These are phyloP conservation scores for Cantharis rustica DNA, from an alignment of 2,888 invertebrate species.

Conservation along the genomic window DNA sequence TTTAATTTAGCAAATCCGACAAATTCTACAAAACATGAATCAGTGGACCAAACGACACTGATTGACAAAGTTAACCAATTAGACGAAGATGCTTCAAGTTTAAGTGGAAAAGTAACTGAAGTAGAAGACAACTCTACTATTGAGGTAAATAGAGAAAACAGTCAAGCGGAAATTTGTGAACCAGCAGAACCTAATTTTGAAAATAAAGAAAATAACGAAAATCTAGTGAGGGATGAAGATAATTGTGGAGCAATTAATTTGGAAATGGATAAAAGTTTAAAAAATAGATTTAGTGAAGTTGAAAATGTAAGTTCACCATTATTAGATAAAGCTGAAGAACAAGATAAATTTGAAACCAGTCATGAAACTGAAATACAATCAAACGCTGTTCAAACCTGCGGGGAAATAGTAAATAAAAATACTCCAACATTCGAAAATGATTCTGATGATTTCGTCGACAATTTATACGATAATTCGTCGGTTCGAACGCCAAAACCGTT, in stretches of 20 bases:
- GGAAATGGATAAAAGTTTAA: not conserved
- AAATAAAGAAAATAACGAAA: not conserved
- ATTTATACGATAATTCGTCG: not conserved
- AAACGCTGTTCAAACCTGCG: no score
- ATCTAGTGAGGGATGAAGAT: not conserved
- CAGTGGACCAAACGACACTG: not conserved
- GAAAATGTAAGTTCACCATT: not conserved
- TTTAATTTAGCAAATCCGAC: not conserved
- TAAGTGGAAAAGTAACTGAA: not conserved
- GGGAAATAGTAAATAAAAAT: not conserved
- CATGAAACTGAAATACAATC: not conserved
- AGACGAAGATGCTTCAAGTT: not conserved
- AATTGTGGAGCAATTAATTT: not conserved
- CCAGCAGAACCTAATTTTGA: not conserved
- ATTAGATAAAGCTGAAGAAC: not conserved
- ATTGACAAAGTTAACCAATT: not conserved
- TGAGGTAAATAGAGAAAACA: not conserved
- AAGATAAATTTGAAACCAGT: not conserved
- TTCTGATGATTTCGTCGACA: not conserved
- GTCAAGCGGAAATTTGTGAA: not conserved
- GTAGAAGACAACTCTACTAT: not conserved
- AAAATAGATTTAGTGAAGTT: not conserved
- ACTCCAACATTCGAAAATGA: not conserved
- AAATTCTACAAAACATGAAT: not conserved
- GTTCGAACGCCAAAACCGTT: conserved; percentile 2